phyloP scores from a whole-genome alignment of 2,888 invertebrate genomes.

The Folsomia candida region DNA sequence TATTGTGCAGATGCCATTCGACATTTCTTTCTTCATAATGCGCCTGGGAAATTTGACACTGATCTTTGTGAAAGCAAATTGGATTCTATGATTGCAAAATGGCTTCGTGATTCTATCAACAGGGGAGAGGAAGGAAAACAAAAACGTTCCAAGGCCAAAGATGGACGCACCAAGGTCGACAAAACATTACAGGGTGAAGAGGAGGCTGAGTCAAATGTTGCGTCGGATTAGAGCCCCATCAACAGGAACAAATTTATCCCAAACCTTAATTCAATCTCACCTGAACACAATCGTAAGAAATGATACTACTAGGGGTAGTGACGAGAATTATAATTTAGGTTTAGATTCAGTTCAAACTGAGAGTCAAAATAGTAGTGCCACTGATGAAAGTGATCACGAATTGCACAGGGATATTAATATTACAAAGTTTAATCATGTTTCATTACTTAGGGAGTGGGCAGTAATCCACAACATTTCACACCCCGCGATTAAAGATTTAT shows the following conservation, averaged over 20 bases:
- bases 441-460: not conserved
- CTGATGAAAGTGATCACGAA: too few species aligned
- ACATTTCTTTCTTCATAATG: not conserved
- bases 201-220: not conserved
- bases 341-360: too few species aligned
- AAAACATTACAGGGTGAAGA: not conserved
- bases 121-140: not conserved
- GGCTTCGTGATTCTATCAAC: not conserved
- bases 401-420: too few species aligned
- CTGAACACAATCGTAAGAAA: too few species aligned
- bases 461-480: conserved; percentile 11
- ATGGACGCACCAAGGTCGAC: not conserved
- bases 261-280: too few species aligned
- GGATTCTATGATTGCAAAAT: not conserved
- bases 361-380: too few species aligned
- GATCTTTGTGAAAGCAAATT: not conserved
- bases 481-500: not conserved
- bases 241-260: too few species aligned
- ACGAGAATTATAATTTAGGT: too few species aligned
- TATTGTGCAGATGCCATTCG: not conserved
- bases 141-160: not conserved
- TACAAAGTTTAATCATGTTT: too few species aligned
- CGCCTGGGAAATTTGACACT: not conserved
- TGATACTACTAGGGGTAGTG: too few species aligned
- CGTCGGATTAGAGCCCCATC: not conserved